Percentiles rank a stretch among this genome's conserved stretches.
Evolutionary conservation across 2,113 vertebrate genomes (phyloP).

Genomic region (Zosterops lateralis): DNA sequence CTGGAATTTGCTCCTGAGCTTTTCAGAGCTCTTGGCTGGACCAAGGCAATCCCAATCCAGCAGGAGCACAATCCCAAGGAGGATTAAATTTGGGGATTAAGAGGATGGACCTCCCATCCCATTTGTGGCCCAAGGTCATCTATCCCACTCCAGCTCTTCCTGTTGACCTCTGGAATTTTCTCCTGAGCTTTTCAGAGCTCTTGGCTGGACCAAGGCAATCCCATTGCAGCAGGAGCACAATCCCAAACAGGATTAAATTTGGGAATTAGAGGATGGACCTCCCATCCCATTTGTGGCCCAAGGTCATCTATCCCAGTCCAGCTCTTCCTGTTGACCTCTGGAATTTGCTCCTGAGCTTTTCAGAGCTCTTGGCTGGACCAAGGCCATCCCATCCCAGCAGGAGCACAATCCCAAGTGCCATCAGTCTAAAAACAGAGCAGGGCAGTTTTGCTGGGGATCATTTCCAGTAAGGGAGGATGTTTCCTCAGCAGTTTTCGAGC

Average conservation of each 20-base stretch:
- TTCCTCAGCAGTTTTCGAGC: conserved; percentile 79
- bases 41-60: conserved; percentile 65
- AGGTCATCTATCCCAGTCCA: no score
- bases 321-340: background rate
- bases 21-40: conserved; percentile 5
- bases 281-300: background rate
- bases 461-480: conserved; percentile 86
- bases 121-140: no score
- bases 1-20: no score
- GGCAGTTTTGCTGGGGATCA: conserved; percentile 75
- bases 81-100: no score
- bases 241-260: no score
- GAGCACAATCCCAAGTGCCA: conserved; percentile 48
- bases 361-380: conserved; percentile 39
- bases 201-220: no score
- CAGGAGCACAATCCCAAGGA: conserved; percentile 53
- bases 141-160: no score
- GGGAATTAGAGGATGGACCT: no score
- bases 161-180: no score
- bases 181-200: no score
- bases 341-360: background rate
- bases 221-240: no score
- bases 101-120: background rate
- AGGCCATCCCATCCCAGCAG: conserved; percentile 58
- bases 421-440: conserved; percentile 74